A percentile compares a stretch with the other conserved stretches of the same genome.
Evolutionary conservation across 2,888 invertebrate species (phyloP).

Genomic region (Drosophila formosana): DNA sequence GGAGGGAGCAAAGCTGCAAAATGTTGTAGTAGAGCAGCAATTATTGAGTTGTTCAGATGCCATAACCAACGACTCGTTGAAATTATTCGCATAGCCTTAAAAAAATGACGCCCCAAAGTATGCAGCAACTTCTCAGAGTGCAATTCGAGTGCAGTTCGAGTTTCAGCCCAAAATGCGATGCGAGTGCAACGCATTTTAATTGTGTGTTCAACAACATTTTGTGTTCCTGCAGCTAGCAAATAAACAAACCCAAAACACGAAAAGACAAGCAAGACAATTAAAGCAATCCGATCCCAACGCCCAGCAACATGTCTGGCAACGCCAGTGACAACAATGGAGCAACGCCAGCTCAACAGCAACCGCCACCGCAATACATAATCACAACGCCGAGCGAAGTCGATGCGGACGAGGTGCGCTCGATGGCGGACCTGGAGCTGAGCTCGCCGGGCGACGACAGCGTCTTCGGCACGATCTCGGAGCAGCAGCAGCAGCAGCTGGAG

Average conservation of each 20-base stretch:
- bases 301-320: slow-evolving; percentile 58
- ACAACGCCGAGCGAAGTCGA: slow-evolving; percentile 84
- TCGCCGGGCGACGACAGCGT: slow-evolving; percentile 59
- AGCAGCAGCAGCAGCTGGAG: slow-evolving; percentile 46
- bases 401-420: slow-evolving; percentile 80
- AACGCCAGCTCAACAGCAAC: slow-evolving; percentile 19
- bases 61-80: too few relatives aligned
- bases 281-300: slow-evolving; percentile 10
- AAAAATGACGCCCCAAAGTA: slow-evolving; percentile 5
- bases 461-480: slow-evolving; percentile 43
- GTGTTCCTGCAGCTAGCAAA: slow-evolving; percentile 21
- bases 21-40: too few relatives aligned
- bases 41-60: too few relatives aligned
- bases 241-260: neutral
- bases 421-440: slow-evolving; percentile 67
- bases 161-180: slow-evolving; percentile 23
- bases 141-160: slow-evolving; percentile 38
- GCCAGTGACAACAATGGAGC: slow-evolving; percentile 42
- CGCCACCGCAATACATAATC: slow-evolving; percentile 84
- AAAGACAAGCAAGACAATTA: neutral
- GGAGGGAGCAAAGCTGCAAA: too few relatives aligned
- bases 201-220: slow-evolving; percentile 24
- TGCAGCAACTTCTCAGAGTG: slow-evolving; percentile 3
- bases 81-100: too few relatives aligned
- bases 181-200: slow-evolving; percentile 25